phyloP scores from a whole-genome alignment of 2,113 vertebrate species.

The Hippocampus abdominalis region DNA sequence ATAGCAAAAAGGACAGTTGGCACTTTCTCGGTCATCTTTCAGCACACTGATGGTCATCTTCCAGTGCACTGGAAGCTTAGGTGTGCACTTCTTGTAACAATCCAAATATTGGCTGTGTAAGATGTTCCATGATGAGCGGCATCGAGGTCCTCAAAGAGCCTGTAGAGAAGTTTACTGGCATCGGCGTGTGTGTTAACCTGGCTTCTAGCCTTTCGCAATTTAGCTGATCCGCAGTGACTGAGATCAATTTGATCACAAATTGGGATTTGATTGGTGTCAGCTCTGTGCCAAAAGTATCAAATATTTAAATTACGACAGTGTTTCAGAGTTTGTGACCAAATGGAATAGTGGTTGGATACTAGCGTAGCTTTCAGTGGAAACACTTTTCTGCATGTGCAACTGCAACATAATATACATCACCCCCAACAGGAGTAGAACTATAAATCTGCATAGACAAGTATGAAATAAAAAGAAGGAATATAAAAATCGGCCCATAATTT shows the following conservation, averaged over 20 bases:
- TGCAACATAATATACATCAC: slow-evolving; percentile 5
- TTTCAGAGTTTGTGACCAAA: slow-evolving; percentile 28
- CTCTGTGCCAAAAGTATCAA: slow-evolving; percentile 13
- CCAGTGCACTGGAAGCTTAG: slow-evolving; percentile 4
- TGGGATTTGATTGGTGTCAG: slow-evolving; percentile 7
- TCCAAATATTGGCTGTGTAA: background rate
- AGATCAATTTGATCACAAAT: slow-evolving; percentile 26
- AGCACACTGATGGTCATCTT: slow-evolving; percentile 22
- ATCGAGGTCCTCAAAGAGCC: background rate
- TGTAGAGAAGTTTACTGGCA: slow-evolving; percentile 2
- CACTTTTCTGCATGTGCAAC: background rate
- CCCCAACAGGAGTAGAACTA: slow-evolving; percentile 1
- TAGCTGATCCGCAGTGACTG: slow-evolving; percentile 6
- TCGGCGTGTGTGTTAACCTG: slow-evolving; percentile 14
- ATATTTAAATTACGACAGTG: slow-evolving; percentile 2
- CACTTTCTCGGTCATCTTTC: slow-evolving; percentile 14
- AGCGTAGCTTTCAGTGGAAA: slow-evolving; percentile 11
- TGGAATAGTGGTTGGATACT: slow-evolving; percentile 21
- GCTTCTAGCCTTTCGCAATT: slow-evolving; percentile 7
- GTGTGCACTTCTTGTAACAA: background rate
- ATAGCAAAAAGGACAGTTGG: slow-evolving; percentile 32
- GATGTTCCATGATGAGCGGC: background rate
- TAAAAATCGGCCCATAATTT: slow-evolving; percentile 18
- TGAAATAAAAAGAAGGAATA: slow-evolving; percentile 16
- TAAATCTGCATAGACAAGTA: slow-evolving; percentile 16